phyloP scores from a whole-genome alignment of 2,888 invertebrate species.

The Aspidapion aeneum region DNA sequence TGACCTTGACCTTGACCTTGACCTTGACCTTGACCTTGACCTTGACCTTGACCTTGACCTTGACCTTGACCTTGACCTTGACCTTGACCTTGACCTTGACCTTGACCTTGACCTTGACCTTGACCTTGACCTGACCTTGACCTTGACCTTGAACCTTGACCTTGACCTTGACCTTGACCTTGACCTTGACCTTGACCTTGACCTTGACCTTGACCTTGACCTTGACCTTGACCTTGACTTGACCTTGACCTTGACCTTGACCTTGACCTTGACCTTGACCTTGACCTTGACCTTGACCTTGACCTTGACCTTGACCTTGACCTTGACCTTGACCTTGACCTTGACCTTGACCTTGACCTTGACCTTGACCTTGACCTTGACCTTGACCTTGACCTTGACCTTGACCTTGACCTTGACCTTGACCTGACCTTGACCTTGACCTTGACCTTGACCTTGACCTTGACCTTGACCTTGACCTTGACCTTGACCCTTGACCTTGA shows the following conservation, averaged over 20 bases:
- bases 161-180: background rate
- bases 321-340: background rate
- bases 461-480: background rate
- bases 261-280: background rate
- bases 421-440: background rate
- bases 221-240: background rate
- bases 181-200: background rate
- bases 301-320: background rate
- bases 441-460: background rate
- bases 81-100: background rate
- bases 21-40: background rate
- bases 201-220: background rate
- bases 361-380: background rate
- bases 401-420: background rate
- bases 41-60: background rate
- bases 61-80: background rate
- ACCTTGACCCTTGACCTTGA: background rate
- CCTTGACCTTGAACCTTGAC: too few species aligned
- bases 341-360: background rate
- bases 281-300: background rate
- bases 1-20: background rate
- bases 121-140: background rate
- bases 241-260: background rate
- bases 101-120: background rate
- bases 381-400: background rate